Percentiles rank a stretch among this genome's conserved stretches.
These are phyloP conservation scores for Malurus leucopterus DNA, from an alignment of 2,797 vertebrate species.

Conservation along the genomic window DNA sequence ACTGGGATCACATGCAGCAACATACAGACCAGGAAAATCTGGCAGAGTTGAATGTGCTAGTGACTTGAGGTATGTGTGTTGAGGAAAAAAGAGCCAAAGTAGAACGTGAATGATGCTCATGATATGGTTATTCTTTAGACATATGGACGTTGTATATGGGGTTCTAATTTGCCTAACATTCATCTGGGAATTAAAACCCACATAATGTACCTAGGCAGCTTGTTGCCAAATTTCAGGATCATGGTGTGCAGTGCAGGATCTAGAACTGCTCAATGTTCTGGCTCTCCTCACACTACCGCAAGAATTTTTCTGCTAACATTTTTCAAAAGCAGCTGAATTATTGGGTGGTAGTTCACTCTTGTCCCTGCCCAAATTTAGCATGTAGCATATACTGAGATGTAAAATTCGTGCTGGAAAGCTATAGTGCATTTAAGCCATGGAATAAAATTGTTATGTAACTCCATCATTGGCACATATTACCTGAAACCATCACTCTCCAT, in stretches of 20 bases:
- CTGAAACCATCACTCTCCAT: not conserved
- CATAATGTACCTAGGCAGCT: not conserved
- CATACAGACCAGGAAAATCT: not conserved
- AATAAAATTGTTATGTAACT: not conserved
- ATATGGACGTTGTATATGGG: not conserved
- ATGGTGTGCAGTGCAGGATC: rapidly evolving
- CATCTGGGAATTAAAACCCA: not conserved
- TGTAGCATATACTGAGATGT: not conserved
- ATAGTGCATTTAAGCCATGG: not conserved
- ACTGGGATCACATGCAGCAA: not conserved
- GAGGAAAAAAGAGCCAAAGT: not conserved
- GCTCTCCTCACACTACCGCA: not conserved
- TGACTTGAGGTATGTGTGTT: not conserved
- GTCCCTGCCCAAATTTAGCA: not conserved
- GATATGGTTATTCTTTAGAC: not conserved
- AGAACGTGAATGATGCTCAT: not conserved
- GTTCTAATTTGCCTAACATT: not conserved
- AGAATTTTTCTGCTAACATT: not conserved
- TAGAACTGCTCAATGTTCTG: not conserved
- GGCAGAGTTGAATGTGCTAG: not conserved
- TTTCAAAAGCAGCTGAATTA: not conserved
- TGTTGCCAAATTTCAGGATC: not conserved
- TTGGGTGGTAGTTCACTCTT: not conserved
- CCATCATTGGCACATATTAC: not conserved
- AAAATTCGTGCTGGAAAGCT: not conserved